Conservation (phyloP, 2,797 vertebrate genomes). For the Enoplosus armatus region DNA sequence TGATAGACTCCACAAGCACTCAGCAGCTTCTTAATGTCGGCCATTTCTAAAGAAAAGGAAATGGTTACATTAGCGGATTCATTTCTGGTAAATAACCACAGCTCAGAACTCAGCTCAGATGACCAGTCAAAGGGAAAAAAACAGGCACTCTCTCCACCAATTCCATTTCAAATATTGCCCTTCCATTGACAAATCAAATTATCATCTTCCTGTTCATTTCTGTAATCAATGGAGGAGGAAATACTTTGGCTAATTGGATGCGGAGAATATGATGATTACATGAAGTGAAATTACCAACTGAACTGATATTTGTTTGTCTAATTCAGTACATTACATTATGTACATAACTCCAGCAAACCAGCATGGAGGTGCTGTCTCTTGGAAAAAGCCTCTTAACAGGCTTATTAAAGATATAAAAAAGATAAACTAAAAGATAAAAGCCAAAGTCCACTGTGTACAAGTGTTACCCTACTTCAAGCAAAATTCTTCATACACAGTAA, state of each 20-base stretch:
- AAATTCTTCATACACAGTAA: not conserved
- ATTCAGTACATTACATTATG: slow-evolving; percentile 43
- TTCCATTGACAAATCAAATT: slow-evolving; percentile 56
- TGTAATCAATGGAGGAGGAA: slow-evolving; percentile 56
- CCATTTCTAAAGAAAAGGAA: slow-evolving; percentile 55
- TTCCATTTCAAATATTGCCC: slow-evolving; percentile 50
- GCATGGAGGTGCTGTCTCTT: not conserved
- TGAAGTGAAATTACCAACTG: slow-evolving; percentile 22
- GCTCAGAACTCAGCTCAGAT: slow-evolving; percentile 58
- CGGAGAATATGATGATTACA: slow-evolving; percentile 30
- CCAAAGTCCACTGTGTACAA: not conserved
- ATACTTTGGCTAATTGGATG: slow-evolving; percentile 35
- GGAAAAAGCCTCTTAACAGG: not conserved
- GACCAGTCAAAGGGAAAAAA: slow-evolving; percentile 34
- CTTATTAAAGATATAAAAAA: not conserved
- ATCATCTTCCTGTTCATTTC: slow-evolving; percentile 46
- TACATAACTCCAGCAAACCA: slow-evolving; percentile 30
- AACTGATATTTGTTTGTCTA: slow-evolving; percentile 35
- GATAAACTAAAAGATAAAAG: not conserved
- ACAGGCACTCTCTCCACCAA: slow-evolving; percentile 29
- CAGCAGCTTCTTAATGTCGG: slow-evolving; percentile 55
- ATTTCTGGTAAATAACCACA: slow-evolving; percentile 72
- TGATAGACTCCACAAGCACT: slow-evolving; percentile 54
- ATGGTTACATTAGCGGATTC: slow-evolving; percentile 71
- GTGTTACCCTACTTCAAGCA: not conserved